Conservation (phyloP, 2,888 invertebrate genomes). For the Agriopis marginaria region DNA sequence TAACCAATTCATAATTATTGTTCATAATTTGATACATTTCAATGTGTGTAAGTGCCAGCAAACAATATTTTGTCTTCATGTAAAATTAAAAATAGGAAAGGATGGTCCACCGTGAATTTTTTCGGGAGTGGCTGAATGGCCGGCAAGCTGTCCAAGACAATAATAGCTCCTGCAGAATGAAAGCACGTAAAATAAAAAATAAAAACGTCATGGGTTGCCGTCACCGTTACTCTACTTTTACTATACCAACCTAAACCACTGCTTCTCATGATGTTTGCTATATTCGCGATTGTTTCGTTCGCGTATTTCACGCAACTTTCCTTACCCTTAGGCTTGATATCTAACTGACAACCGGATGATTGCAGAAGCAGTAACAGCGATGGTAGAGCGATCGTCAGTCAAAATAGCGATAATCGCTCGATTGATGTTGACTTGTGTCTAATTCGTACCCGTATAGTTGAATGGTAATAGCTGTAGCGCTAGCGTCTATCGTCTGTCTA, state of each 20-base stretch:
- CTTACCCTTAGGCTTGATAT: background rate
- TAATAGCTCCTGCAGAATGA: background rate
- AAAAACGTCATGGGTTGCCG: background rate
- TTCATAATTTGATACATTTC: background rate
- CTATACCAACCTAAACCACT: background rate
- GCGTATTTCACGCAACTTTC: background rate
- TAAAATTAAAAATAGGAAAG: conserved; percentile 43
- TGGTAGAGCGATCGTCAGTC: too few relatives aligned
- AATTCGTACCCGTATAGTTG: too few relatives aligned
- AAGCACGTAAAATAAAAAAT: background rate
- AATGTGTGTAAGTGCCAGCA: conserved; percentile 30
- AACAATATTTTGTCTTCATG: conserved; percentile 39
- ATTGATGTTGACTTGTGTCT: too few relatives aligned
- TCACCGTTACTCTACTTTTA: background rate
- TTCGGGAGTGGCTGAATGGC: conserved; percentile 10
- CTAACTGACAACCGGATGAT: too few relatives aligned
- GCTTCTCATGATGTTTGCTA: background rate
- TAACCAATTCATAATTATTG: background rate
- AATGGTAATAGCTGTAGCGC: too few relatives aligned
- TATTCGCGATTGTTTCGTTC: background rate
- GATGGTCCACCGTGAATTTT: conserved; percentile 39
- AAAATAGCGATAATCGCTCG: too few relatives aligned
- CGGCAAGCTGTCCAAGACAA: background rate
- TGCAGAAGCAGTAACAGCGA: too few relatives aligned
- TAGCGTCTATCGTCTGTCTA: too few relatives aligned